Percentiles rank a stretch among this genome's conserved stretches.
Evolutionary conservation across 2,888 invertebrate species (phyloP).

Genomic region (Aphidius colemani): DNA sequence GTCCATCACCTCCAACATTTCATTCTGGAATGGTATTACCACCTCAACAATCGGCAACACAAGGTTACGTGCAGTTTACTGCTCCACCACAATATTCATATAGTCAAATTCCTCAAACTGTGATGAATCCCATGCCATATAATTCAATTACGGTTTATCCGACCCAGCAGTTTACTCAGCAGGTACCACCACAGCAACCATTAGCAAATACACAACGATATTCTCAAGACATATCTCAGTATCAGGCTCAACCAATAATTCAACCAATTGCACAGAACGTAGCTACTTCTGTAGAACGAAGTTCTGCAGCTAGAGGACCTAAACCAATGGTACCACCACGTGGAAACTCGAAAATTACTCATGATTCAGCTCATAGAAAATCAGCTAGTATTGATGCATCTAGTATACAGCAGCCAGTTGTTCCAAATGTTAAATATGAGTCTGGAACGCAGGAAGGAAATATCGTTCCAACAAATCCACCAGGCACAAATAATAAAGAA

Average conservation of each 20-base stretch:
- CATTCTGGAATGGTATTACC: slow-evolving; percentile 46
- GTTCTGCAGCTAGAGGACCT: slow-evolving; percentile 48
- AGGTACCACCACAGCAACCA: slow-evolving; percentile 40
- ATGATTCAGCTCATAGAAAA: slow-evolving; percentile 50
- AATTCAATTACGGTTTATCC: slow-evolving; percentile 47
- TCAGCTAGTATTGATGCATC: slow-evolving; percentile 47
- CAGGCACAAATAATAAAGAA: slow-evolving; percentile 37
- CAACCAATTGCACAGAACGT: slow-evolving; percentile 56
- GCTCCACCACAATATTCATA: slow-evolving; percentile 49
- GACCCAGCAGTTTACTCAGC: slow-evolving; percentile 42
- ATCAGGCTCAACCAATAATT: slow-evolving; percentile 55
- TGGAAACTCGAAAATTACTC: slow-evolving; percentile 55
- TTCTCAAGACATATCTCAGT: slow-evolving; percentile 53
- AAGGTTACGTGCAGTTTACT: slow-evolving; percentile 42
- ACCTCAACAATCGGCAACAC: slow-evolving; percentile 39
- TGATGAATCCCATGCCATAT: slow-evolving; percentile 53
- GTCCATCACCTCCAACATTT: slow-evolving; percentile 51
- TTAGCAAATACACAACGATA: slow-evolving; percentile 56
- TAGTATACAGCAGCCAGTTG: slow-evolving; percentile 9
- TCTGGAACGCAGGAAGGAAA: slow-evolving; percentile 40
- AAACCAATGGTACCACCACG: slow-evolving; percentile 57
- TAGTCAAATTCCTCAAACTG: slow-evolving; percentile 52
- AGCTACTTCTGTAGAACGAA: slow-evolving; percentile 44
- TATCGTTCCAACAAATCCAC: slow-evolving; percentile 35
- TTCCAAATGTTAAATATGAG: slow-evolving; percentile 33